Conservation (phyloP, 2,888 invertebrate genomes). For the Pristionchus entomophagus region DNA sequence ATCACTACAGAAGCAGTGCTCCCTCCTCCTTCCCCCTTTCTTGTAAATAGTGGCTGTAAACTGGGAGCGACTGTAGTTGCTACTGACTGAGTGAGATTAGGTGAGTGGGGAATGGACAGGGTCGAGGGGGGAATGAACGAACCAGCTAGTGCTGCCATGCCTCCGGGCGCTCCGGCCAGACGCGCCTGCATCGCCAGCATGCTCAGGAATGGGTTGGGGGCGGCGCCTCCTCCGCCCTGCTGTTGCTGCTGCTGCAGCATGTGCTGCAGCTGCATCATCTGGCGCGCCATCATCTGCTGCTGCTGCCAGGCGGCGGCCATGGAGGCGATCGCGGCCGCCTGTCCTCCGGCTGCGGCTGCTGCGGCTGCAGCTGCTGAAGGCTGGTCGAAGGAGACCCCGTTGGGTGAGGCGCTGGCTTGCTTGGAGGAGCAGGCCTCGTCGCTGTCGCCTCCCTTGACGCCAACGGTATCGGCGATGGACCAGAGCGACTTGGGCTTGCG, state of each 20-base stretch:
- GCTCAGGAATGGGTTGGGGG: not conserved
- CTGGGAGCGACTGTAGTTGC: not conserved
- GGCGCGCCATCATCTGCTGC: conserved; percentile 9
- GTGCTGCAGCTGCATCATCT: not conserved
- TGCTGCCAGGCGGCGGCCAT: conserved; percentile 30
- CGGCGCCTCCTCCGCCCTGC: not conserved
- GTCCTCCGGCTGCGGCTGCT: not conserved
- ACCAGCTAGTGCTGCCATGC: not conserved
- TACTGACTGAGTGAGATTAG: conserved; percentile 38
- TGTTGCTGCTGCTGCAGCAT: not conserved
- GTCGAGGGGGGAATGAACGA: not conserved
- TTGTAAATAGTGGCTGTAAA: conserved; percentile 21
- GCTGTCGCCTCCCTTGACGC: conserved; percentile 18
- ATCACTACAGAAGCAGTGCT: not conserved
- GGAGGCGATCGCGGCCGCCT: not conserved
- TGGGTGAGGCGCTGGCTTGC: not conserved
- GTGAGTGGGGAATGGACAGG: not conserved
- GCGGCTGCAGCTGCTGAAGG: not conserved
- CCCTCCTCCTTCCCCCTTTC: not conserved
- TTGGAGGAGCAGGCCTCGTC: conserved; percentile 38
- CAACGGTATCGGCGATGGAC: conserved; percentile 65
- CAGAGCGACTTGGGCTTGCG: conserved; percentile 66
- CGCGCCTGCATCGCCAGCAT: conserved; percentile 42
- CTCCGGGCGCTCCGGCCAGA: not conserved
- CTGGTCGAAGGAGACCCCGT: too few species aligned